These are phyloP conservation scores for Parambassis ranga DNA, from an alignment of 2,797 vertebrate genomes.

Conservation along the genomic window DNA sequence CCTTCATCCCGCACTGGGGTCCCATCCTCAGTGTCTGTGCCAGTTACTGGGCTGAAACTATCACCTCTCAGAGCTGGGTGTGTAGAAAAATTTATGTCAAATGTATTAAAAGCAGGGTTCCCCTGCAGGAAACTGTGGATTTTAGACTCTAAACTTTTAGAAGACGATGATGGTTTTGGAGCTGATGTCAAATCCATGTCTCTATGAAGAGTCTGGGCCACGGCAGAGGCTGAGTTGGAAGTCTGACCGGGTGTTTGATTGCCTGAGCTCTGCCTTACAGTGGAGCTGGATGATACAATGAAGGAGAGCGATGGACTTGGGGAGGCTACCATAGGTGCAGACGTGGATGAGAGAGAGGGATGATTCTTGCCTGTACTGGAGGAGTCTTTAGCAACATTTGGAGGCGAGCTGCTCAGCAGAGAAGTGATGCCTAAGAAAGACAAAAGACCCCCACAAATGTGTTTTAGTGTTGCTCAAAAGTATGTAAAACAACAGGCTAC, in stretches of 20 bases:
- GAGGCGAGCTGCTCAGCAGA: conserved; percentile 85
- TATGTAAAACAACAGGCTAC: too few species aligned
- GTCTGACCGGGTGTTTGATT: conserved; percentile 17
- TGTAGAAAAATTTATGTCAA: conserved; percentile 86
- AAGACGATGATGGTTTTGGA: conserved; percentile 23
- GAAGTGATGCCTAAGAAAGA: conserved; percentile 85
- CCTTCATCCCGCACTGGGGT: conserved; percentile 94
- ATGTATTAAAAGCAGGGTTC: conserved; percentile 87
- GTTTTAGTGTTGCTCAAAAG: neutral
- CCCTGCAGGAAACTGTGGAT: conserved; percentile 94
- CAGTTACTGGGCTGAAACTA: conserved; percentile 67
- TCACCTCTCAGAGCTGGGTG: conserved; percentile 41
- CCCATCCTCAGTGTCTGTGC: conserved; percentile 88
- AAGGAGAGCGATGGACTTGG: conserved; percentile 44
- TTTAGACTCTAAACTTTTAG: conserved; percentile 89
- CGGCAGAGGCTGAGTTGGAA: conserved; percentile 71
- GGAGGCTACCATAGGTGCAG: conserved; percentile 42
- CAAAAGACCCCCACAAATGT: neutral
- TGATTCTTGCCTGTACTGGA: conserved; percentile 55
- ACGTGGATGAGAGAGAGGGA: conserved; percentile 36
- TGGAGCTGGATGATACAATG: conserved; percentile 33
- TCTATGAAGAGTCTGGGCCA: conserved; percentile 71
- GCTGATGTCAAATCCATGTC: conserved; percentile 60
- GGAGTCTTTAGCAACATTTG: conserved; percentile 57
- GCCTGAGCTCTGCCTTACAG: conserved; percentile 62